Percentiles rank a stretch among this genome's conserved stretches.
phyloP scores from a whole-genome alignment of 2,797 vertebrate genomes.

The Dendrocincla tyrannina region DNA sequence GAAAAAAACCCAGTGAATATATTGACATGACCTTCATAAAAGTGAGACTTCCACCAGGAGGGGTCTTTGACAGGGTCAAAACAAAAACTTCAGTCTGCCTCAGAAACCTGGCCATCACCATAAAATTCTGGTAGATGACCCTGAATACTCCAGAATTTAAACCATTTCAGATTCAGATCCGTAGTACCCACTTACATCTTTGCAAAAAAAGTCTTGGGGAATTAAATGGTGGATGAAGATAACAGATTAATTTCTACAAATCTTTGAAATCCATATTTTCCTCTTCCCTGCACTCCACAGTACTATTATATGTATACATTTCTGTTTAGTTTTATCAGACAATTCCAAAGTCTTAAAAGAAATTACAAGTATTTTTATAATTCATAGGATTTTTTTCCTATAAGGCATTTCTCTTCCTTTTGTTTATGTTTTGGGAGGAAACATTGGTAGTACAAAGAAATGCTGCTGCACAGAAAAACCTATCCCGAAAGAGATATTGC shows the following conservation, averaged over 20 bases:
- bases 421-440: constrained; percentile 3
- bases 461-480: neutral
- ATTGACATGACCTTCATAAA: neutral
- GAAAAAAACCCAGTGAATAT: neutral
- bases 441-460: neutral
- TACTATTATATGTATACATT: neutral
- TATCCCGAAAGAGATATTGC: neutral
- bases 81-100: neutral
- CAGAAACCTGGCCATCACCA: neutral
- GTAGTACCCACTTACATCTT: neutral
- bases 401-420: neutral
- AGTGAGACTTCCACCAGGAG: neutral
- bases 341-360: neutral
- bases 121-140: neutral
- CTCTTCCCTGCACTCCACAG: neutral
- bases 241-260: neutral
- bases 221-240: neutral
- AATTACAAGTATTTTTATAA: neutral
- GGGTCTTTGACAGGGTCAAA: neutral
- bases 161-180: neutral
- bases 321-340: neutral
- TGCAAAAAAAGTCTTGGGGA: neutral
- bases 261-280: neutral
- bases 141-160: neutral
- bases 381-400: neutral